These are phyloP conservation scores for Parnassius apollo DNA, from an alignment of 2,888 invertebrate species.

Conservation along the genomic window DNA sequence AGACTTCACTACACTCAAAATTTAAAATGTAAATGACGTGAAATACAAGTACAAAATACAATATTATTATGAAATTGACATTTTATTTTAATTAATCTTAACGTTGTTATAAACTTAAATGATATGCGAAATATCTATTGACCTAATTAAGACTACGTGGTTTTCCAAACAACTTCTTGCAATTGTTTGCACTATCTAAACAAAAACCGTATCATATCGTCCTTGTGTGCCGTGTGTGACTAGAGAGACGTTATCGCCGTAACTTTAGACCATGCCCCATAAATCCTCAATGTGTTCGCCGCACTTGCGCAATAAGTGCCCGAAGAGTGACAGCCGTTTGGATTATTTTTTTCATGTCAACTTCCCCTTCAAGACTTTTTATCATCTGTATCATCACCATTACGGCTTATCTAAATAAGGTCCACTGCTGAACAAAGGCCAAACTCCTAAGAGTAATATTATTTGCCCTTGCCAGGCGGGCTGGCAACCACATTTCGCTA, in stretches of 20 bases:
- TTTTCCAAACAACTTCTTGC: constrained; percentile 40
- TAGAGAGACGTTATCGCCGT: constrained; percentile 67
- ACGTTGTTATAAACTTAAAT: not conserved
- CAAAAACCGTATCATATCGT: constrained; percentile 36
- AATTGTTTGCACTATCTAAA: constrained; percentile 50
- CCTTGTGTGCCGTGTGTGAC: constrained; percentile 49
- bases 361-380: too few relatives aligned
- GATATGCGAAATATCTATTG: constrained; percentile 17
- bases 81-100: not conserved
- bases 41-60: too few relatives aligned
- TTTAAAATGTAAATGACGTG: too few relatives aligned
- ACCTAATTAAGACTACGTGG: constrained; percentile 17
- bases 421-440: too few relatives aligned
- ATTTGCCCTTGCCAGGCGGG: too few relatives aligned
- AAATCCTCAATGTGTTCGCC: constrained; percentile 65
- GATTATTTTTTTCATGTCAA: too few relatives aligned
- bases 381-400: too few relatives aligned
- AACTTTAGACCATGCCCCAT: constrained; percentile 66
- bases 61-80: too few relatives aligned
- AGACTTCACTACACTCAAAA: too few relatives aligned
- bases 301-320: constrained; percentile 71
- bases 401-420: too few relatives aligned
- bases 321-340: constrained; percentile 12
- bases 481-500: too few relatives aligned
- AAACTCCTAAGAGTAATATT: too few relatives aligned